A percentile compares a stretch with the other conserved stretches of the same genome.
Conservation (phyloP, 2,113 vertebrate genomes). For the Apistogramma diplotaenia region DNA sequence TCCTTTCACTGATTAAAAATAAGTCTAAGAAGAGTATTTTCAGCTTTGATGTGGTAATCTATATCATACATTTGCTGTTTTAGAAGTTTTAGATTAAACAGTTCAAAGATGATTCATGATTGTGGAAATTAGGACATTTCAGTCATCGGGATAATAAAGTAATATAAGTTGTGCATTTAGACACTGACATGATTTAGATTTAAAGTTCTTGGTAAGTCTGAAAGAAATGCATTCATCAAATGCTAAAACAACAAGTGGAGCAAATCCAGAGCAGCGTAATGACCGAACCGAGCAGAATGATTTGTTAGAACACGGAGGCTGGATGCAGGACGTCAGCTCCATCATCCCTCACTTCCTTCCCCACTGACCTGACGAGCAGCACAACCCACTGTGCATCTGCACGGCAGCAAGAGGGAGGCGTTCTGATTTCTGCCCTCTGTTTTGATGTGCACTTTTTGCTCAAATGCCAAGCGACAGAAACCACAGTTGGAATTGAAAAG, state of each 20-base stretch:
- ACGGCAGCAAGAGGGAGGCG: background rate
- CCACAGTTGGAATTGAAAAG: background rate
- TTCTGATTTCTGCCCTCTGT: background rate
- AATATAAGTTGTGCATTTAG: background rate
- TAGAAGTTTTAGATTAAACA: background rate
- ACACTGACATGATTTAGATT: background rate
- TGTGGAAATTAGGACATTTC: background rate
- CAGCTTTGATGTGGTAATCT: background rate
- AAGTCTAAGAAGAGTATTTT: background rate
- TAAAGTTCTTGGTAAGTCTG: background rate
- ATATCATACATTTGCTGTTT: background rate
- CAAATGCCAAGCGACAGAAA: background rate
- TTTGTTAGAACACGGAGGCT: conserved; percentile 39
- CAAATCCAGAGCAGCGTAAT: background rate
- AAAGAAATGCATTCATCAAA: background rate
- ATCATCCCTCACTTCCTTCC: conserved; percentile 29
- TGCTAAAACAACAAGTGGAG: background rate
- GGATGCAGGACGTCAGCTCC: conserved; percentile 28
- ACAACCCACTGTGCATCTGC: conserved; percentile 9
- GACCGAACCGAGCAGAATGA: conserved; percentile 9
- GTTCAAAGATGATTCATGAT: background rate
- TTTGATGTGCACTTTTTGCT: background rate
- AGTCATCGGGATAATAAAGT: background rate
- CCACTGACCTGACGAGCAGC: conserved; percentile 26
- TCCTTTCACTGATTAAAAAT: no score